Evolutionary conservation across 2,888 invertebrate species (phyloP), one percentile per base, ranked within the genome.

Genomic region (Gisinianus flammeolus): DNA sequence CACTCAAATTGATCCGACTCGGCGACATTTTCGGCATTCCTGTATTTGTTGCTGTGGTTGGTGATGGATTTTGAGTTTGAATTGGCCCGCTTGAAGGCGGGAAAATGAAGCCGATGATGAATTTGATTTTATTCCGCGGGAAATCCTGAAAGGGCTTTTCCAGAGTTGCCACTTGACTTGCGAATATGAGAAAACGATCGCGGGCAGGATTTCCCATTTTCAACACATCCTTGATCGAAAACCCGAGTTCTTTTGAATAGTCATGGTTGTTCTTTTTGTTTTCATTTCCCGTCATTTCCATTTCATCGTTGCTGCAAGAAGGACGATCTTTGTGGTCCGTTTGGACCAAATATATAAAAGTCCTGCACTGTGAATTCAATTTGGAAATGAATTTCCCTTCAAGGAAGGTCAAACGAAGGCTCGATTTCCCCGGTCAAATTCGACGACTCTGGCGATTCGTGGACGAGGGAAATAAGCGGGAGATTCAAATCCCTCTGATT

Each of bases 131-230:
- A 22, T 26, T 68, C 12, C 12, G 8, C 2, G 44, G 44, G 12
- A 44, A 44, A 44, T 19, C 19, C 44, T 44, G 12, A 44, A 16
- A 44, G 2, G 12, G 12, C 44, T 44, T 44, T 19, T 19, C 19
- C 1, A 16, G 16, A 44, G 19, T 44, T 19, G 12, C 1, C 19
- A 19, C 12, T 44, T 8, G 5, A 35, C 19, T n/a, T 12, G 62
- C 5, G 12, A 74, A 5, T 22, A 78, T 56, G 3, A 74, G 16
- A 28, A 73, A 78, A 22, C 52, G 69, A 56, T 78, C 78, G 6
- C 68, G 22, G 10, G 33, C 52, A 6, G 74, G 33, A 56, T 74
- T 77, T 31, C 56, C 54, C 52, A 67, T 26, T 44, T 44, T 44
- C 19, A 44, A 44, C 12, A 44, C 6, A 6, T 12, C 44, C 12